These are phyloP conservation scores for Nyctibius bracteatus DNA, from an alignment of 2,113 vertebrate species.

Conservation along the genomic window DNA sequence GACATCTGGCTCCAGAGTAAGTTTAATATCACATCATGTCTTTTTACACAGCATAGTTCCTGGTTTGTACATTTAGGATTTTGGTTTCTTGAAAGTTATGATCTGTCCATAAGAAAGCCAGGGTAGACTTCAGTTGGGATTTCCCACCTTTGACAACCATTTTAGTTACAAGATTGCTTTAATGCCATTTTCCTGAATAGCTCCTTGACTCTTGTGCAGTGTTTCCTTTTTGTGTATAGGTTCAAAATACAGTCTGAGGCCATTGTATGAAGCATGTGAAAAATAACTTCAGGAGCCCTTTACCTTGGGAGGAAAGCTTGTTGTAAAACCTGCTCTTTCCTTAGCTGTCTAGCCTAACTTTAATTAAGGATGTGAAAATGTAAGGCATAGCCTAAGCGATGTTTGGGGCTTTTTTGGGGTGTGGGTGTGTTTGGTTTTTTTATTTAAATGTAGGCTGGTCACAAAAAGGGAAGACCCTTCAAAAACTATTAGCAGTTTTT, in stretches of 20 bases:
- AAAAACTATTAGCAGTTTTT: background rate
- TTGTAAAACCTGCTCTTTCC: background rate
- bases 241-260: background rate
- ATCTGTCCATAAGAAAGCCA: rapidly evolving
- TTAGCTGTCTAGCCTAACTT: too few species aligned
- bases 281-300: background rate
- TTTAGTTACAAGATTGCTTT: background rate
- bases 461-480: background rate
- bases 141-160: background rate
- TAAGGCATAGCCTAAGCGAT: rapidly evolving
- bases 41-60: rapidly evolving
- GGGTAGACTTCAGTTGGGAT: rapidly evolving
- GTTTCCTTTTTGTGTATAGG: rapidly evolving
- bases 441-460: background rate
- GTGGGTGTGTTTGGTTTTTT: too few species aligned
- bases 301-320: background rate
- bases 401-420: background rate
- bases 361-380: background rate
- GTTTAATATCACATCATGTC: rapidly evolving
- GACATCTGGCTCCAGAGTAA: background rate
- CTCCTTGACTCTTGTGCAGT: rapidly evolving
- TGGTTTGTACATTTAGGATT: background rate
- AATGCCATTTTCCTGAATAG: background rate
- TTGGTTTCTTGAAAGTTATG: background rate
- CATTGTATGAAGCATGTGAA: rapidly evolving